Evolutionary conservation across 2,888 invertebrate species (phyloP).

Genomic region (Linnaemya tessellans): DNA sequence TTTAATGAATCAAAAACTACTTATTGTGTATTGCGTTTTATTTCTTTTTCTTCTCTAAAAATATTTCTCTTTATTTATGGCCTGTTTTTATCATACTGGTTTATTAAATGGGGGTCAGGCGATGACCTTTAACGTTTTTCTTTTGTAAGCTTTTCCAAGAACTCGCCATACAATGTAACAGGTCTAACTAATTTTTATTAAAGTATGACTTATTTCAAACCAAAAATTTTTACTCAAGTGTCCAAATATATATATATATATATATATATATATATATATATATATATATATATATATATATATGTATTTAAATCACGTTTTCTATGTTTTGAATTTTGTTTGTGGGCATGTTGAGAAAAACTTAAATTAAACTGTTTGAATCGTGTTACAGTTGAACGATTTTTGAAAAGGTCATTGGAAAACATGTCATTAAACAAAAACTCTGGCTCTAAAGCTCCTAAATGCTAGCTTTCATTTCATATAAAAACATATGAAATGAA

Average conservation of each 20-base stretch:
- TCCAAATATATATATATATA: too few species aligned
- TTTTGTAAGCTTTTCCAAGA: conserved; percentile 12
- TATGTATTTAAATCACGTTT: conserved; percentile 64
- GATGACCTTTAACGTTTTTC: conserved; percentile 53
- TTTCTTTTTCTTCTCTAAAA: neutral
- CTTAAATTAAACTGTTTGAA: neutral
- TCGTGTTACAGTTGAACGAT: conserved; percentile 45
- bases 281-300: too few species aligned
- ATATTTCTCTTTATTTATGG: neutral
- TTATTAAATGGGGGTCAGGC: conserved; percentile 41
- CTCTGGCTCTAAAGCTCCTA: neutral
- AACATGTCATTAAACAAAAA: conserved; percentile 32
- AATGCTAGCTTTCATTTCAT: neutral
- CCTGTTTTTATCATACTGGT: neutral
- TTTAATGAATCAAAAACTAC: neutral
- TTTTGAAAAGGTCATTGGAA: conserved; percentile 66
- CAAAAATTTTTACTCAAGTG: neutral
- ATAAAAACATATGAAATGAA: neutral
- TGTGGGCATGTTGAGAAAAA: neutral
- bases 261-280: too few species aligned
- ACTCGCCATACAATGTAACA: neutral
- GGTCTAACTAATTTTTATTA: conserved; percentile 4
- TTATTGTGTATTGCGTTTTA: neutral
- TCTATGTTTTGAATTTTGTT: conserved; percentile 35
- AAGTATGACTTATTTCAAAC: conserved; percentile 28